These are phyloP conservation scores for Clanis bilineata DNA, from an alignment of 2,888 invertebrate species.

Conservation along the genomic window DNA sequence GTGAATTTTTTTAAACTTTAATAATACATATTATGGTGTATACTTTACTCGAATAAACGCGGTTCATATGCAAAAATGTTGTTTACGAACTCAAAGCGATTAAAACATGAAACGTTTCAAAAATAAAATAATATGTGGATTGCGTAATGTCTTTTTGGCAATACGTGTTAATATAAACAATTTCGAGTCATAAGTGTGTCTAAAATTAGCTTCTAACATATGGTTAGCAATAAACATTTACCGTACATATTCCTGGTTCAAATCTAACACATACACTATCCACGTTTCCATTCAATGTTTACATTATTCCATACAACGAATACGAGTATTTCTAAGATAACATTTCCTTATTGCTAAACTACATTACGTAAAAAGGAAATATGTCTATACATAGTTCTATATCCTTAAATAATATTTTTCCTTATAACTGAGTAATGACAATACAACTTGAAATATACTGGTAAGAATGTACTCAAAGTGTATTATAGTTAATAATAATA, in stretches of 20 bases:
- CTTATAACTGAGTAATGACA: neutral
- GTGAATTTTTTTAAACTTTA: no score
- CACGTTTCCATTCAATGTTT: constrained; percentile 13
- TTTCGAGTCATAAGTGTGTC: constrained; percentile 7
- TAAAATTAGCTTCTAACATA: constrained; percentile 8
- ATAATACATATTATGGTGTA: neutral
- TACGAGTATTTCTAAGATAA: neutral
- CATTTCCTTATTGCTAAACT: neutral
- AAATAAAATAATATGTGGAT: neutral
- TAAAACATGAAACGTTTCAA: neutral
- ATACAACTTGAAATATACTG: no score
- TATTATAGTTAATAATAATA: no score
- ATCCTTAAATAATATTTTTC: neutral
- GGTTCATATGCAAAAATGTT: neutral
- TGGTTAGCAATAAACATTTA: constrained; percentile 4
- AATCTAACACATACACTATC: neutral
- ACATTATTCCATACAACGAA: neutral
- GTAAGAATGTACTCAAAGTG: no score
- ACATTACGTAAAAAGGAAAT: neutral
- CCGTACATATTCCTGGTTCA: constrained; percentile 1
- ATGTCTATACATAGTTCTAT: neutral
- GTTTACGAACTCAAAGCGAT: neutral
- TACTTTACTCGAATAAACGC: neutral
- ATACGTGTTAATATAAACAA: neutral
- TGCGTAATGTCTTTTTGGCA: constrained; percentile 2